Percentiles rank a stretch among this genome's conserved stretches.
Conservation (phyloP, 2,113 vertebrate genomes). For the Alethe castanea region DNA sequence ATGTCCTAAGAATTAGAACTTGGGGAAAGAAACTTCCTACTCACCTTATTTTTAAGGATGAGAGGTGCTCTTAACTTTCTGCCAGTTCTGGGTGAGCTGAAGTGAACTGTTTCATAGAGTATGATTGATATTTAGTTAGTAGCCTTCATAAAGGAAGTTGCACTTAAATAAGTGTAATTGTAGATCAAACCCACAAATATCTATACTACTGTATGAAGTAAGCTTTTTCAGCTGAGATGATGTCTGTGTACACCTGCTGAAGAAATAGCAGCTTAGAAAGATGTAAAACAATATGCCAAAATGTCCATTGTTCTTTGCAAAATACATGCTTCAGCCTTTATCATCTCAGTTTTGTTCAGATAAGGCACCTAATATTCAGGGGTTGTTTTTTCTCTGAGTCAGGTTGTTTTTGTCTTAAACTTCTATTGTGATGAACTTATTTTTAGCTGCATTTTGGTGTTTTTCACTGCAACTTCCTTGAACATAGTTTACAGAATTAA, state of each 20-base stretch:
- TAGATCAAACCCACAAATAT: background rate
- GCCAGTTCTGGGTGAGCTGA: background rate
- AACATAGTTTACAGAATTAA: background rate
- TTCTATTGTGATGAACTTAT: background rate
- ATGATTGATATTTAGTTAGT: background rate
- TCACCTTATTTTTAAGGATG: background rate
- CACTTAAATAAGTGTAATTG: background rate
- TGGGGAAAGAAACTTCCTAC: background rate
- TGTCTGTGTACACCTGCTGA: background rate
- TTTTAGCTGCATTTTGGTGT: background rate
- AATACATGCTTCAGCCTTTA: background rate
- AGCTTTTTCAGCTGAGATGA: background rate
- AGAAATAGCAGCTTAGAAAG: background rate
- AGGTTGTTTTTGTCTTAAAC: background rate
- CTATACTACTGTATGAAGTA: background rate
- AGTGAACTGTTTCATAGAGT: background rate
- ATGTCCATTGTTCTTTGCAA: background rate
- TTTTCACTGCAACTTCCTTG: background rate
- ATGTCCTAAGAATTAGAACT: background rate
- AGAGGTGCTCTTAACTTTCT: background rate
- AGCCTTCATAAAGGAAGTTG: background rate
- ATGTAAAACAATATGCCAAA: background rate
- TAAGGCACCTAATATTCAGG: background rate
- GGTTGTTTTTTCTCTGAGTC: background rate
- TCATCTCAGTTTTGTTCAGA: background rate